phyloP scores from a whole-genome alignment of 2,113 vertebrate species.

The Psilopogon haemacephalus region DNA sequence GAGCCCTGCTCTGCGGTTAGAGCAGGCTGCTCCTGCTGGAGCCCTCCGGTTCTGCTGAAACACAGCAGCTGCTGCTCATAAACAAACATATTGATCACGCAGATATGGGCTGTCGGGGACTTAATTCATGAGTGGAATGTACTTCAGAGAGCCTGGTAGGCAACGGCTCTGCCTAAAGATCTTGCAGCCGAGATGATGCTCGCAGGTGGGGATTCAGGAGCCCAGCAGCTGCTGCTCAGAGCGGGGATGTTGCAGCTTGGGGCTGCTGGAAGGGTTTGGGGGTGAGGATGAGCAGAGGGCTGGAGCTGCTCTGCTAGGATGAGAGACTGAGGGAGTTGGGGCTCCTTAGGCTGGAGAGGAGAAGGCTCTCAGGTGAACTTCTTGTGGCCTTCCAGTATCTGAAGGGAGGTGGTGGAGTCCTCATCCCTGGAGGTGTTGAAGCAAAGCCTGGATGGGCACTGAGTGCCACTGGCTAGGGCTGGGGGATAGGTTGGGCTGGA shows the following conservation, averaged over 20 bases:
- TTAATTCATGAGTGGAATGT: slow-evolving; percentile 83
- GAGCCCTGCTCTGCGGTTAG: slow-evolving; percentile 71
- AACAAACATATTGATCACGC: slow-evolving; percentile 85
- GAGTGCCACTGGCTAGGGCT: too few species aligned
- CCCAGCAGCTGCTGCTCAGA: background rate
- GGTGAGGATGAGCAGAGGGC: too few species aligned
- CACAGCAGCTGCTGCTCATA: slow-evolving; percentile 80
- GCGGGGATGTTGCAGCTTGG: fast-evolving
- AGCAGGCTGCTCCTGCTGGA: slow-evolving; percentile 32
- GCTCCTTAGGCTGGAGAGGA: too few species aligned
- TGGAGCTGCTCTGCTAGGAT: too few species aligned
- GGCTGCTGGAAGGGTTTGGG: background rate
- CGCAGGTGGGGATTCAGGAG: background rate
- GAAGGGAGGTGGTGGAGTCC: too few species aligned
- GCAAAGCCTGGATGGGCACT: too few species aligned
- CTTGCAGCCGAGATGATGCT: background rate
- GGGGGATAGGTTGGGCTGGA: too few species aligned
- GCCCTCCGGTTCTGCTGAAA: slow-evolving; percentile 70
- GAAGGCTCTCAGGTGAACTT: too few species aligned
- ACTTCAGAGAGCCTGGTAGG: slow-evolving; percentile 68
- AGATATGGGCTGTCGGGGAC: slow-evolving; percentile 82
- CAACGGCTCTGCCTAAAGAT: slow-evolving; percentile 54
- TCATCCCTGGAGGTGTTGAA: too few species aligned
- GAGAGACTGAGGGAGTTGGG: too few species aligned
- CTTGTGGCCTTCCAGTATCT: too few species aligned